Conservation (phyloP, 2,113 vertebrate species). For the Gasterosteus nipponicus region DNA sequence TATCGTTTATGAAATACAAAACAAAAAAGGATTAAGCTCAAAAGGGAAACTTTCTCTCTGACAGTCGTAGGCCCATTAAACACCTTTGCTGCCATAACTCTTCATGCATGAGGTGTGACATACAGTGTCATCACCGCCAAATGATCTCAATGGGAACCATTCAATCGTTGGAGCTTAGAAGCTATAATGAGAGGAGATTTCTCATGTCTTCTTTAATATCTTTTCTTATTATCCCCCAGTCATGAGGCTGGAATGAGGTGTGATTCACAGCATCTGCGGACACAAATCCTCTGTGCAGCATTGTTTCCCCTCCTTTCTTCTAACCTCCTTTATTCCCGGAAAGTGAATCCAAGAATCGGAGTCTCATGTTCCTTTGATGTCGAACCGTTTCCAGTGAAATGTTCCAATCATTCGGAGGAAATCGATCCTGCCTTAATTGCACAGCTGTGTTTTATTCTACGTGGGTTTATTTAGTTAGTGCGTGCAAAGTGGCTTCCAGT, state of each 20-base stretch:
- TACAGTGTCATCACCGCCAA: slow-evolving; percentile 7
- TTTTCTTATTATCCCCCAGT: slow-evolving; percentile 46
- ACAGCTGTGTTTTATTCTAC: slow-evolving; percentile 20
- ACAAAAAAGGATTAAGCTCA: slow-evolving; percentile 21
- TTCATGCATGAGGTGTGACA: slow-evolving; percentile 45
- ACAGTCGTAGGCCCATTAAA: slow-evolving; percentile 48
- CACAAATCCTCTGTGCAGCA: slow-evolving; percentile 20
- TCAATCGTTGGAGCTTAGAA: slow-evolving; percentile 27
- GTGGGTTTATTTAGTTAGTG: slow-evolving; percentile 12
- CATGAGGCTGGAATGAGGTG: slow-evolving; percentile 27
- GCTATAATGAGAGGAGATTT: slow-evolving; percentile 33
- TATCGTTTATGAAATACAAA: slow-evolving; percentile 27
- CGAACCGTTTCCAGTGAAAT: slow-evolving; percentile 9
- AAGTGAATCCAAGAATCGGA: not conserved
- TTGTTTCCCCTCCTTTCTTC: slow-evolving; percentile 31
- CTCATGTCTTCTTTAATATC: slow-evolving; percentile 35
- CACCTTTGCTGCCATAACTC: slow-evolving; percentile 23
- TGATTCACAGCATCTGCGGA: slow-evolving; percentile 44
- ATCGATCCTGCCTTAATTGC: slow-evolving; percentile 1
- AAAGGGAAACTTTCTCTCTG: slow-evolving; percentile 29
- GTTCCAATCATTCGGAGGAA: not conserved
- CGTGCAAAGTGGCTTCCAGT: slow-evolving; percentile 37
- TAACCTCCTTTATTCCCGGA: slow-evolving; percentile 4
- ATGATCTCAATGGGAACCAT: slow-evolving; percentile 43
- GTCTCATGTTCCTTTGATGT: slow-evolving; percentile 13